Evolutionary conservation across 35 echinoderm and acorn worm species (phyloP).

Genomic region (Lytechinus variegatus): DNA sequence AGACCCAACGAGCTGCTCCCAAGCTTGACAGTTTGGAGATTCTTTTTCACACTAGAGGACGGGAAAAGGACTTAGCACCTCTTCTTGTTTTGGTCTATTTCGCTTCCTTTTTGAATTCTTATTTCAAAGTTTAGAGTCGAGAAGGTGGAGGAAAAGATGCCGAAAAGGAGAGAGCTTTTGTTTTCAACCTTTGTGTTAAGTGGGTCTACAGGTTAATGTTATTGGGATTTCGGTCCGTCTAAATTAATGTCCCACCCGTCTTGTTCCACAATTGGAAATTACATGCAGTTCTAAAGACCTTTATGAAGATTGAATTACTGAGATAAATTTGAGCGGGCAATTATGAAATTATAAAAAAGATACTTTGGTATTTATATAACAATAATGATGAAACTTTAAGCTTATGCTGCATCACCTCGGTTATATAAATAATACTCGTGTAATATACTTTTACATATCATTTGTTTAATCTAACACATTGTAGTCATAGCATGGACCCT

Average conservation of each 20-base stretch:
- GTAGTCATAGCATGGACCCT: too few relatives aligned
- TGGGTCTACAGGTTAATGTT: not conserved
- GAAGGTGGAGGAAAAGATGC: not conserved
- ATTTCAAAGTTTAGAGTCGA: not conserved
- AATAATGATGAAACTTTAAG: too few relatives aligned
- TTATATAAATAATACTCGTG: too few relatives aligned
- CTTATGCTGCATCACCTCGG: too few relatives aligned
- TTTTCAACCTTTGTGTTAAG: constrained; percentile 4
- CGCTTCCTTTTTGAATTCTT: not conserved
- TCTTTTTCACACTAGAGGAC: not conserved
- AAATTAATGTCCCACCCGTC: not conserved
- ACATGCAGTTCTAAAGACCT: not conserved
- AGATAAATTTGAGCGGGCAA: too few relatives aligned
- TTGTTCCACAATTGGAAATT: not conserved
- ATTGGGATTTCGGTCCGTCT: not conserved
- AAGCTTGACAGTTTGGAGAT: not conserved
- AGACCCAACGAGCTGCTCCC: not conserved
- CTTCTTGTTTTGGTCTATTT: not conserved
- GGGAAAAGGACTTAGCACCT: not conserved
- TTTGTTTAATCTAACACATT: too few relatives aligned
- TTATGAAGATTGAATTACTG: not conserved
- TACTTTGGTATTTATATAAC: too few relatives aligned
- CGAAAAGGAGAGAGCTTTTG: not conserved
- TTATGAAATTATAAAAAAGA: too few relatives aligned
- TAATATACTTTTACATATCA: too few relatives aligned